Percentiles rank a stretch among this genome's conserved stretches.
phyloP scores from a whole-genome alignment of 92 coral and sea anemone species.

The Heteractis magnifica region DNA sequence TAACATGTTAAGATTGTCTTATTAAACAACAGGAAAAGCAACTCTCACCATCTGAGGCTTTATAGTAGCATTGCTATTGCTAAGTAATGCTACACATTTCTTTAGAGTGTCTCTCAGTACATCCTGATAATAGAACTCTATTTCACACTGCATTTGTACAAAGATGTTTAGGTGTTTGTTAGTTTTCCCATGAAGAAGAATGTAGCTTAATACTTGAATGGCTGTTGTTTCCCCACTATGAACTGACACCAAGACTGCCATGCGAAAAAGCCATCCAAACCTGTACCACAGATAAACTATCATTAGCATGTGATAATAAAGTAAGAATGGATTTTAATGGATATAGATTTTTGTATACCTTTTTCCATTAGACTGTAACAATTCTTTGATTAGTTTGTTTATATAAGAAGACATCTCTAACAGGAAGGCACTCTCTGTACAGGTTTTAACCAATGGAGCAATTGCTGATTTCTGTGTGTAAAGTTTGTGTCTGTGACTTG shows the following conservation, averaged over 20 bases:
- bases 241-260: constrained; percentile 61
- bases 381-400: constrained; percentile 37
- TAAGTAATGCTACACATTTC: constrained; percentile 50
- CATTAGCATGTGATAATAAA: background rate
- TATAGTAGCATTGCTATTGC: constrained; percentile 45
- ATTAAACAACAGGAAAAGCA: background rate
- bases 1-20: too few relatives aligned
- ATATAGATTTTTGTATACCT: constrained; percentile 35
- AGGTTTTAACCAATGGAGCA: constrained; percentile 45
- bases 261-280: constrained; percentile 56
- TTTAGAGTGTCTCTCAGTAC: constrained; percentile 51
- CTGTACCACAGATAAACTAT: constrained; percentile 25
- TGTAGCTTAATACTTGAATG: constrained; percentile 49
- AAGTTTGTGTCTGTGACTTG: constrained; percentile 63
- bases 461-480: constrained; percentile 57
- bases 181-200: constrained; percentile 48
- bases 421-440: constrained; percentile 73
- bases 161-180: constrained; percentile 50
- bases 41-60: constrained; percentile 32
- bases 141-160: constrained; percentile 62
- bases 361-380: constrained; percentile 42
- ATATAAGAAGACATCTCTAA: constrained; percentile 58
- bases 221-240: constrained; percentile 66
- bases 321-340: too few relatives aligned
- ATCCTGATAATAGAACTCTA: constrained; percentile 62